Evolutionary conservation across 2,888 invertebrate genomes (phyloP).

Genomic region (Oithona nana): DNA sequence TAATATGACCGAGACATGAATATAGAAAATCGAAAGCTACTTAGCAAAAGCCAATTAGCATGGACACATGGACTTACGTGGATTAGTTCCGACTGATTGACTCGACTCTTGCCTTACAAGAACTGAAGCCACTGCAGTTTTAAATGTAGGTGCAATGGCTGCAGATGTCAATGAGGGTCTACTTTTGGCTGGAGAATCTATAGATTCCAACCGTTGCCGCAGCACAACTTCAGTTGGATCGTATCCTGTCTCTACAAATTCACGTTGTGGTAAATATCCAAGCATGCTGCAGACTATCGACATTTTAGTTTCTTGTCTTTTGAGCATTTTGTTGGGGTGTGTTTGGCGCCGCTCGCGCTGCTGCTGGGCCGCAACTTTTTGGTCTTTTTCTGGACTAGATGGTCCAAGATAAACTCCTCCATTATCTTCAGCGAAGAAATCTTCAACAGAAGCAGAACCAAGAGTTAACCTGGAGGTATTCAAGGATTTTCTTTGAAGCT

Average conservation of each 20-base stretch:
- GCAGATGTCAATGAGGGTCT: neutral
- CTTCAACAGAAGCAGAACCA: too few relatives aligned
- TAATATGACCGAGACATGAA: too few relatives aligned
- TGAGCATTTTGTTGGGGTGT: neutral
- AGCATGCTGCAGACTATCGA: neutral
- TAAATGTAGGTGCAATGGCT: too few relatives aligned
- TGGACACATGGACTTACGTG: too few relatives aligned
- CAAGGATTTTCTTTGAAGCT: too few relatives aligned
- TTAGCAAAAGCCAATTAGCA: too few relatives aligned
- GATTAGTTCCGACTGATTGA: too few relatives aligned
- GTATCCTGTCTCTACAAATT: neutral
- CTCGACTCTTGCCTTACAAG: too few relatives aligned
- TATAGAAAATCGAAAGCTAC: too few relatives aligned
- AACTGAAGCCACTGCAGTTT: too few relatives aligned
- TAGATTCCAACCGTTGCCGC: neutral
- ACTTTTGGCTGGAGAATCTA: neutral
- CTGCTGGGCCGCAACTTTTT: neutral
- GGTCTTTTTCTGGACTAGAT: neutral
- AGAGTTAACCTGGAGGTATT: too few relatives aligned
- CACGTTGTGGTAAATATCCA: neutral
- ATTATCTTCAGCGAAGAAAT: neutral
- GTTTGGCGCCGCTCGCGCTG: neutral
- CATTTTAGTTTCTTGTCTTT: neutral
- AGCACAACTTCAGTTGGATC: neutral
- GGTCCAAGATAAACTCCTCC: neutral